Percentiles rank a stretch among this genome's conserved stretches.
These are phyloP conservation scores for Tragulus kanchil DNA, from an alignment of 2,113 vertebrate genomes.

Conservation along the genomic window DNA sequence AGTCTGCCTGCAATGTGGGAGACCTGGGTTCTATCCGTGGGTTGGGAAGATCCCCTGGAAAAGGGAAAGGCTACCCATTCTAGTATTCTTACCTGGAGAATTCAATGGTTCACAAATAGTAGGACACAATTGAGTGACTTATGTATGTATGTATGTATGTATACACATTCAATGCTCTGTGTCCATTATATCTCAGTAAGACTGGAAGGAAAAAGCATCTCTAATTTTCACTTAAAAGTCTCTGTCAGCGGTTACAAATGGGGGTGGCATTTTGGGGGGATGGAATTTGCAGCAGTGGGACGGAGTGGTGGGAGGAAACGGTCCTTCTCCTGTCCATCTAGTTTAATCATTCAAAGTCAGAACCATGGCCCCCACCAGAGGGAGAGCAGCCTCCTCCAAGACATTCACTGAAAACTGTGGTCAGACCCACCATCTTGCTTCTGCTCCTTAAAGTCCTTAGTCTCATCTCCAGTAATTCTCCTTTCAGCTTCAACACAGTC, in stretches of 20 bases:
- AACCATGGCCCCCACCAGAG: not conserved
- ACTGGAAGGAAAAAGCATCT: not conserved
- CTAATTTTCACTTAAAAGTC: not conserved
- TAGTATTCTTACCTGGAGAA: no score
- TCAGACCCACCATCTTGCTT: not conserved
- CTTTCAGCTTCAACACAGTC: not conserved
- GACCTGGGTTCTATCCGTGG: no score
- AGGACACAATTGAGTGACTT: no score
- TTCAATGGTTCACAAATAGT: no score
- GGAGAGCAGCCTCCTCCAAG: not conserved
- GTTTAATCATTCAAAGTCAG: not conserved
- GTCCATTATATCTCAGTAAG: not conserved
- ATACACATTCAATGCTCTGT: not conserved
- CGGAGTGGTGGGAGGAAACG: fast-evolving
- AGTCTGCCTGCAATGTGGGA: no score
- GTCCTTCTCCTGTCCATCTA: not conserved
- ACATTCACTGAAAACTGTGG: not conserved
- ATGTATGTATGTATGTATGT: not conserved
- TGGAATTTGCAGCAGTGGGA: not conserved
- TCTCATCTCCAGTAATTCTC: not conserved
- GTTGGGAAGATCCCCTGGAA: no score
- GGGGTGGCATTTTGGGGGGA: not conserved
- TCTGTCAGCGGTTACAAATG: not conserved
- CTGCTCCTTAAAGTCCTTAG: not conserved
- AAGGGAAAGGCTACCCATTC: no score